Percentiles rank a stretch among this genome's conserved stretches.
phyloP scores from a whole-genome alignment of 2,113 vertebrate genomes.

The Alectura lathami region DNA sequence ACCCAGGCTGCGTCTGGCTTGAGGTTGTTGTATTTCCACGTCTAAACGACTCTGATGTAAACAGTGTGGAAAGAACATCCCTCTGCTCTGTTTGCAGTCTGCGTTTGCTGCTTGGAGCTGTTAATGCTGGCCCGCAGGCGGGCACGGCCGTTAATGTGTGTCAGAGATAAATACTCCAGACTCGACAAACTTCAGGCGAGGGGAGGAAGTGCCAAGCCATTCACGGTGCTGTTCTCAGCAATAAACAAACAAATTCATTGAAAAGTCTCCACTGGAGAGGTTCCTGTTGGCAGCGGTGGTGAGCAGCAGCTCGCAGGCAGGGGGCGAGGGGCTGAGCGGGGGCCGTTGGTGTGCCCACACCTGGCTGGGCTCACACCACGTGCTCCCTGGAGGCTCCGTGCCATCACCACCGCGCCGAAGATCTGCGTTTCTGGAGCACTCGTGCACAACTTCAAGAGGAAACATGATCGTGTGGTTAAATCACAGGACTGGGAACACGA shows the following conservation, averaged over 20 bases:
- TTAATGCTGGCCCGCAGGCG: accelerated
- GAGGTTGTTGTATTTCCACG: neutral
- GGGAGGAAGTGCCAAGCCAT: neutral
- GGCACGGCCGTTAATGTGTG: neutral
- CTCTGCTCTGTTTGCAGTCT: neutral
- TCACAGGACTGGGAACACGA: accelerated
- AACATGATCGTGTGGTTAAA: neutral
- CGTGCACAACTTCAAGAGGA: neutral
- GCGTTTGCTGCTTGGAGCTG: neutral
- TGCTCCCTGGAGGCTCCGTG: neutral
- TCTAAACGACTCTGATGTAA: neutral
- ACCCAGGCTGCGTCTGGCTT: neutral
- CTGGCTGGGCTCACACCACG: too few species aligned
- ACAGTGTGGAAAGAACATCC: neutral
- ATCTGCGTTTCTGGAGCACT: neutral
- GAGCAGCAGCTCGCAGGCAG: accelerated
- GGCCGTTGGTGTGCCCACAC: neutral
- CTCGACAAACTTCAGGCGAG: neutral
- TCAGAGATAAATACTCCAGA: neutral
- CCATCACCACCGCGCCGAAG: neutral
- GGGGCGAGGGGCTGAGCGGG: neutral
- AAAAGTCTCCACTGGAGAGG: neutral
- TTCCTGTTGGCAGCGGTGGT: neutral
- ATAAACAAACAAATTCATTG: neutral
- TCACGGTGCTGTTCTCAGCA: neutral